Percentiles rank a stretch among this genome's conserved stretches.
phyloP scores from a whole-genome alignment of 2,888 invertebrate genomes.

The Peribatodes rhomboidaria region DNA sequence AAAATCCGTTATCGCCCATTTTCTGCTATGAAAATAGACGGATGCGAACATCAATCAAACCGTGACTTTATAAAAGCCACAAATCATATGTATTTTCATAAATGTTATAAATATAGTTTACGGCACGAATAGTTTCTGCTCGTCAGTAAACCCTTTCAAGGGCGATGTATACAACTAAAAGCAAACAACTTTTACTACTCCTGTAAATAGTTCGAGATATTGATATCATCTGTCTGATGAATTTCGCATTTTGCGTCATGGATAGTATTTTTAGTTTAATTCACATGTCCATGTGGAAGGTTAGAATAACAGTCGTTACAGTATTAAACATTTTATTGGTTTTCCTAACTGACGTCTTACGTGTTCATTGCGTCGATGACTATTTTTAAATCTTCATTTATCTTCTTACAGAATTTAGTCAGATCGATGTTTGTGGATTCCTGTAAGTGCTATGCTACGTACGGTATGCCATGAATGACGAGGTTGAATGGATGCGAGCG shows the following conservation, averaged over 20 bases:
- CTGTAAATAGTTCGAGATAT: constrained; percentile 70
- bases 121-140: constrained; percentile 59
- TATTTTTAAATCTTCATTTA: constrained; percentile 22
- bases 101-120: constrained; percentile 65
- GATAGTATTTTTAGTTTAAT: constrained; percentile 60
- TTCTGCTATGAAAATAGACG: constrained; percentile 46
- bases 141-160: constrained; percentile 72
- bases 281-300: constrained; percentile 54
- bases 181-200: constrained; percentile 75
- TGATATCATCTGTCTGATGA: constrained; percentile 62
- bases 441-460: constrained; percentile 18
- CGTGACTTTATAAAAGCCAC: constrained; percentile 64
- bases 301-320: constrained; percentile 50
- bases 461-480: constrained; percentile 63
- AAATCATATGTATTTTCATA: constrained; percentile 68
- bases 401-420: constrained; percentile 14
- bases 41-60: constrained; percentile 62
- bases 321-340: constrained; percentile 44
- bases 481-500: constrained; percentile 61
- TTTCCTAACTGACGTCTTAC: constrained; percentile 32
- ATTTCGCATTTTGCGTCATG: constrained; percentile 67
- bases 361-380: constrained; percentile 23
- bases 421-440: constrained; percentile 21
- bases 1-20: constrained; percentile 33
- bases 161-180: constrained; percentile 68